Conservation (phyloP, 2,888 invertebrate genomes). For the Metalampra italica region DNA sequence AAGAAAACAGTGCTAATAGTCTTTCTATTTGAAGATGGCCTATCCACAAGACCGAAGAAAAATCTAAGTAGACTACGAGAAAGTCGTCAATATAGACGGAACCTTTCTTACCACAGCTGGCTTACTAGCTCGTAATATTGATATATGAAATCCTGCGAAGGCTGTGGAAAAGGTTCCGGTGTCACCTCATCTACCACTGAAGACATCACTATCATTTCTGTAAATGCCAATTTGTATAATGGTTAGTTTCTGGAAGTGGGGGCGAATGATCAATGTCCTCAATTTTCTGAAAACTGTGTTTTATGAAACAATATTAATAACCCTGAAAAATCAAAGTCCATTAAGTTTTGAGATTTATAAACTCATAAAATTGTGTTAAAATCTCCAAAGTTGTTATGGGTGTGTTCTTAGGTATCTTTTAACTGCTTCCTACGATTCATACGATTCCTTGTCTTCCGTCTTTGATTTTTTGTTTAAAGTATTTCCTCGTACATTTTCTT, state of each 20-base stretch:
- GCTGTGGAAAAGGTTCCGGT: conserved; percentile 50
- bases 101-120: conserved; percentile 57
- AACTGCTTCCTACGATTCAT: too few relatives aligned
- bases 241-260: conserved; percentile 2
- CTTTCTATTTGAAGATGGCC: not conserved
- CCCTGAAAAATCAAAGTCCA: too few relatives aligned
- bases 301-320: not conserved
- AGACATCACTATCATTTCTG: conserved; percentile 65
- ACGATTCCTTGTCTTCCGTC: too few relatives aligned
- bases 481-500: too few relatives aligned
- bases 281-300: not conserved
- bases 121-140: conserved; percentile 60
- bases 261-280: not conserved
- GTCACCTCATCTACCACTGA: conserved; percentile 49
- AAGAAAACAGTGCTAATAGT: not conserved
- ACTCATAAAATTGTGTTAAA: too few relatives aligned
- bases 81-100: conserved; percentile 3
- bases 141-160: conserved; percentile 50
- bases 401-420: too few relatives aligned
- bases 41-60: not conserved
- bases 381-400: too few relatives aligned
- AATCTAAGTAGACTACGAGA: not conserved
- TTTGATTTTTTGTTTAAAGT: too few relatives aligned
- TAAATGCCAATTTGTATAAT: conserved; percentile 35
- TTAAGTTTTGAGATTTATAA: too few relatives aligned